Base-by-base conservation (phyloP, 2,797 vertebrate genomes). In the Onychomys torridus region DNA sequence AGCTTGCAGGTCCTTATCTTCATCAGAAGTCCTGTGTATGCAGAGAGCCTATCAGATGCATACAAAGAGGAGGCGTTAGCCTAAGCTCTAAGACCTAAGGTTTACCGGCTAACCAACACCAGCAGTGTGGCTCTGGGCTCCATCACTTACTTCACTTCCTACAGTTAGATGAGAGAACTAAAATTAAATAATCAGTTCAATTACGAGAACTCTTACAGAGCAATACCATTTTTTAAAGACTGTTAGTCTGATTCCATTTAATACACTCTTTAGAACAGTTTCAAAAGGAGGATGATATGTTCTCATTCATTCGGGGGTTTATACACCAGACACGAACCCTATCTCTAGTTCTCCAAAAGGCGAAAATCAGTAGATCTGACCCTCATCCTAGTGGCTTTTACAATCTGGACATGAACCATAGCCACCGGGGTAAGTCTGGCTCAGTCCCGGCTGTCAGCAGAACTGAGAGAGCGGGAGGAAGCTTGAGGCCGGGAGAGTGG, bases 141-240 rank as follows among this genome's bases (percentile, higher is more conserved):
- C 77, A 90, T 52, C 27, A n/a, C 21, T 92, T 81, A 75, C 17
- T 91, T 71, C 12, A 43, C 61, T 81, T 91, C 76, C 90, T 46
- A 55, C 0, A 73, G 71, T 78, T 89, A 82, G 94, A 84, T 49
- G 17, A 81, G 59, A 6, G 16, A 85, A 86, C 32, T 71, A 78
- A 81, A 94, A 90, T 34, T 92, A 81, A 87, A 63, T 57, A 85
- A 88, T 14, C 55, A 94, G 34, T 57, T 92, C 32, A 94, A 93
- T 88, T 92, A 83, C 8, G 6, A 46, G 34, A 92, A 40, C 57
- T 76, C 37, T 71, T 49, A 92, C n/a, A 29, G 59, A 25, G n/a
- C 65, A 23, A 10, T 75, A 93, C 32, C 32, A 91, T 94, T 96
- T 91, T 91, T 79, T 93, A 95, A 89, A 97, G 52, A 77, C 59